phyloP scores from a whole-genome alignment of 1,140 invertebrate species.

The Leptoteleia sp. region DNA sequence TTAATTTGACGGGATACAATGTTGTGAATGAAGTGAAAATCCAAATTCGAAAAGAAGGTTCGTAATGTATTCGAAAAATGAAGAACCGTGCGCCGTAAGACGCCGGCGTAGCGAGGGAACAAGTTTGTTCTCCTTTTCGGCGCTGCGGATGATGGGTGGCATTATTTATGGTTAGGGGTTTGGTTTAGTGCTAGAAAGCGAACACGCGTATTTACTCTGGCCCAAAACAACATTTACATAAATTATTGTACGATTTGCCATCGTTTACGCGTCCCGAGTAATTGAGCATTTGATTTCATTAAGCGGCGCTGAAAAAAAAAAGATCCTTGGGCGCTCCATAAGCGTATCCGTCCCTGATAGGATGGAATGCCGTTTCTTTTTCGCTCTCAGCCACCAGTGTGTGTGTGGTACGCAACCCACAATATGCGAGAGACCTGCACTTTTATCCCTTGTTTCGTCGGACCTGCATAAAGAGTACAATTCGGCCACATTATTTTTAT shows the following conservation, averaged over 20 bases:
- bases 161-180: constrained; percentile 14
- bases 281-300: not conserved
- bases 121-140: constrained; percentile 13
- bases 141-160: constrained; percentile 20
- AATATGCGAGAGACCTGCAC: constrained; percentile 32
- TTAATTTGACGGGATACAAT: too few relatives aligned
- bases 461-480: constrained; percentile 28
- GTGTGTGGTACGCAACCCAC: constrained; percentile 31
- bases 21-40: too few relatives aligned
- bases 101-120: constrained; percentile 1
- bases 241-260: not conserved
- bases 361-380: constrained; percentile 41
- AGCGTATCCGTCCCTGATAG: constrained; percentile 23
- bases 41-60: too few relatives aligned
- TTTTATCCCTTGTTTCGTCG: constrained; percentile 25
- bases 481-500: too few relatives aligned
- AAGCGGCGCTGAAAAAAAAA: not conserved
- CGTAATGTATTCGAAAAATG: too few relatives aligned
- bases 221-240: constrained; percentile 2
- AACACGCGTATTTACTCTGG: not conserved
- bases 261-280: not conserved
- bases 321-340: not conserved
- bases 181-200: not conserved
- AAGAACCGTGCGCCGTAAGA: constrained; percentile 8
- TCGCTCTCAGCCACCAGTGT: constrained; percentile 26